phyloP scores from a whole-genome alignment of 2,797 vertebrate species.

The Parambassis ranga region DNA sequence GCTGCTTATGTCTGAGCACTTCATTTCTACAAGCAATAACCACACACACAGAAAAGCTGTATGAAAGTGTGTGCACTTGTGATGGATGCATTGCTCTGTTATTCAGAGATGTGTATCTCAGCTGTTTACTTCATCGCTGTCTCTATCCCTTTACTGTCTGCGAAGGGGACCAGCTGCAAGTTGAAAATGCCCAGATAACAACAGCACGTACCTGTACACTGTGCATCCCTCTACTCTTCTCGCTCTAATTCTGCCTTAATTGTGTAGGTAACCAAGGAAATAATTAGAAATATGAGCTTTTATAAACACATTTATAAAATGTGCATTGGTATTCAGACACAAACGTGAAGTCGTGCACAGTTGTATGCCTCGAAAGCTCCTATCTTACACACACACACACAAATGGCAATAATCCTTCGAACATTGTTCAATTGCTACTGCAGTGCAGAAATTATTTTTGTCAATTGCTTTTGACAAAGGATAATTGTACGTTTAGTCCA shows the following conservation, averaged over 20 bases:
- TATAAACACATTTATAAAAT: slow-evolving; percentile 17
- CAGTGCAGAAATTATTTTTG: too few species aligned
- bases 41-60: background rate
- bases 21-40: too few species aligned
- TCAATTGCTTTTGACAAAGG: slow-evolving; percentile 1
- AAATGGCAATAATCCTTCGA: background rate
- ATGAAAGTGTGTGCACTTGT: background rate
- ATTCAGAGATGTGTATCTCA: too few species aligned
- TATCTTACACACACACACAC: background rate
- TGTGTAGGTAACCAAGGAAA: slow-evolving; percentile 51
- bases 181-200: slow-evolving; percentile 10
- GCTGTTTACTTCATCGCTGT: background rate
- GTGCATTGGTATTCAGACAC: background rate
- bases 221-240: background rate
- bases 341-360: background rate
- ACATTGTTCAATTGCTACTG: background rate
- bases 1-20: too few species aligned
- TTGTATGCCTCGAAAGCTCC: background rate
- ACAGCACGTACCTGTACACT: too few species aligned
- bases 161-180: slow-evolving; percentile 20
- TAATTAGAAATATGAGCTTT: slow-evolving; percentile 49
- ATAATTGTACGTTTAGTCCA: slow-evolving; percentile 12
- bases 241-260: slow-evolving; percentile 38
- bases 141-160: background rate
- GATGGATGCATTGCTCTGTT: background rate